Conservation (phyloP, 2,888 invertebrate species). For the Cantharis rufa region DNA sequence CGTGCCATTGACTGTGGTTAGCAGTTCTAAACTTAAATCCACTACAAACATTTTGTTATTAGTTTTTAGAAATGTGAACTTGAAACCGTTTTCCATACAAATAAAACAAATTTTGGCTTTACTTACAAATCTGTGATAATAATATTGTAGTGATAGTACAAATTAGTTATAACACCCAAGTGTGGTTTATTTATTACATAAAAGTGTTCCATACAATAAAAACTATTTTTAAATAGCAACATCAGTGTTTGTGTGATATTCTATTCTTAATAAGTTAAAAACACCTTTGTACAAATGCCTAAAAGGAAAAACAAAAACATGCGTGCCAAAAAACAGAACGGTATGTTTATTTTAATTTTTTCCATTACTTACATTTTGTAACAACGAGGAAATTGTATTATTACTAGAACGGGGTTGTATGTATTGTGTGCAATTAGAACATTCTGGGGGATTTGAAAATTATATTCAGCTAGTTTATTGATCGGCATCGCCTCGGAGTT, state of each 20-base stretch:
- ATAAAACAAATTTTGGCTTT: background rate
- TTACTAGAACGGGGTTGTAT: background rate
- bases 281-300: constrained; percentile 34
- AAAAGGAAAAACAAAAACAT: constrained; percentile 45
- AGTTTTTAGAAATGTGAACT: constrained; percentile 15
- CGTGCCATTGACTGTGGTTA: constrained; percentile 35
- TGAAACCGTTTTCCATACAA: background rate
- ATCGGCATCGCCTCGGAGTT: constrained; percentile 4
- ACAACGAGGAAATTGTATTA: background rate
- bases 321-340: constrained; percentile 47
- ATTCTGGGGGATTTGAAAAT: background rate
- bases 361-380: background rate
- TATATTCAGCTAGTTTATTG: constrained; percentile 1
- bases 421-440: background rate
- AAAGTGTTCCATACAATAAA: background rate
- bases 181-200: background rate
- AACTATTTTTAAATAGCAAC: background rate
- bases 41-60: background rate
- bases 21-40: constrained; percentile 2
- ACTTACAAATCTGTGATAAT: constrained; percentile 16
- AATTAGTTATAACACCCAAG: constrained; percentile 7
- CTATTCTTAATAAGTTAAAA: constrained; percentile 8
- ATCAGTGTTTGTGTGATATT: constrained; percentile 5
- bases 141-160: constrained; percentile 17
- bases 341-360: constrained; percentile 36